phyloP scores from a whole-genome alignment of 2,797 vertebrate genomes.

The Chelonia mydas region DNA sequence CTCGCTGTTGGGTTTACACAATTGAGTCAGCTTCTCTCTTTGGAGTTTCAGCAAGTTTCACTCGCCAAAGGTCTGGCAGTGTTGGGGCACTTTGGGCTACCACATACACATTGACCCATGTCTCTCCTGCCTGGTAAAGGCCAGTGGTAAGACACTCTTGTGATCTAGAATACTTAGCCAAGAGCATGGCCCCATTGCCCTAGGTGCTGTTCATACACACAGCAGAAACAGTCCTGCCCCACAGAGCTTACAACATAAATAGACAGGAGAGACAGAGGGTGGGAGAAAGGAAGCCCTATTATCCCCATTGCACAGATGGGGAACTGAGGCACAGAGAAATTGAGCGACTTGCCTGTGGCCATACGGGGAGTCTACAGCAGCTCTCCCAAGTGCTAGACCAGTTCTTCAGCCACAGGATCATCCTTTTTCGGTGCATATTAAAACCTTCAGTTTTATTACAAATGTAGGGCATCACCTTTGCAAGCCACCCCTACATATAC shows the following conservation, averaged over 20 bases:
- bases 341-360: background rate
- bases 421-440: background rate
- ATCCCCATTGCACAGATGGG: background rate
- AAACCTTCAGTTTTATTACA: background rate
- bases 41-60: background rate
- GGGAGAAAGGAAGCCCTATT: background rate
- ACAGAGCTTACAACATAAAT: rapidly evolving
- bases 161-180: background rate
- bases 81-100: background rate
- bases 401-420: background rate
- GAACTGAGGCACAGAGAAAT: background rate
- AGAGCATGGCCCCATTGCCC: background rate
- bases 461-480: background rate
- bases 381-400: background rate
- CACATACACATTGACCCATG: background rate
- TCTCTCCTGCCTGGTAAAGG: background rate
- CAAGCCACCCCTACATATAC: background rate
- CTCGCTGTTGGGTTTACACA: background rate
- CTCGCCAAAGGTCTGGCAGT: background rate
- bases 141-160: background rate
- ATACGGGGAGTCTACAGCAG: background rate
- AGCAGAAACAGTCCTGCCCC: background rate
- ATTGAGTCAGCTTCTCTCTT: background rate
- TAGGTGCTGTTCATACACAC: background rate
- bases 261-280: background rate